Evolutionary conservation across 2,113 vertebrate species (phyloP), one percentile per base, ranked within the genome.

Genomic region (Sapajus apella): DNA sequence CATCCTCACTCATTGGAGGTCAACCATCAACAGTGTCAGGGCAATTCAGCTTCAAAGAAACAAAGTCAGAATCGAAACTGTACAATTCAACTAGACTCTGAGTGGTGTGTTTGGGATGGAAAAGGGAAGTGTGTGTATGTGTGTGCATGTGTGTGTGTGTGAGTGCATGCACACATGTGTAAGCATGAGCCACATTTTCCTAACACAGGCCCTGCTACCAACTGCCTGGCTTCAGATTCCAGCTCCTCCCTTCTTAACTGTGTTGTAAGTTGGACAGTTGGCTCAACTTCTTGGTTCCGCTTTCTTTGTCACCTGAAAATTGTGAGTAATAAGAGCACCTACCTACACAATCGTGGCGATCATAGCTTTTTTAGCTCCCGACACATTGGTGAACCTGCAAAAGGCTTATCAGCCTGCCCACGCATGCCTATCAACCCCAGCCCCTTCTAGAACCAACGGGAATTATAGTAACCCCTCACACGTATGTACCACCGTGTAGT

Each of bases 61-160:
- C 25, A 68, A 83, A 84, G 80, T 90, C 72, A 88, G 93, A 27
- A 80, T 8, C 37, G 88, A 94, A 92, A 80, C 75, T 64, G 8
- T 3, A 83, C 23, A 70, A 52, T n/a, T 35, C 0, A 1, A 14
- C 8, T 77, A 47, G 52, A 66, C 27, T 77, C 84, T 8, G 1
- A 20, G 27, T 17, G 13, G 81, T 9, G 21, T n/a, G 0, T 66
- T 56, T 81, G 88, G 70, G 40, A 81, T 55, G 35, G 5, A 23
- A 68, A 86, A 8, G 37, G 20, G 23, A 75, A 68, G 3, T 12
- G 40, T n/a, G 6, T 18, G 17, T 50, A 0, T 21, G 30, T 30
- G 8, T 25, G 10, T 13, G 81, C 21, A 9, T 11, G 55, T 1
- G 9, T 4, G 6, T 5, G 21, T 4, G 6, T 5, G 21, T 4